Evolutionary conservation across 2,113 vertebrate genomes (phyloP), one percentile per base, ranked within the genome.

Genomic region (Mastomys coucha): DNA sequence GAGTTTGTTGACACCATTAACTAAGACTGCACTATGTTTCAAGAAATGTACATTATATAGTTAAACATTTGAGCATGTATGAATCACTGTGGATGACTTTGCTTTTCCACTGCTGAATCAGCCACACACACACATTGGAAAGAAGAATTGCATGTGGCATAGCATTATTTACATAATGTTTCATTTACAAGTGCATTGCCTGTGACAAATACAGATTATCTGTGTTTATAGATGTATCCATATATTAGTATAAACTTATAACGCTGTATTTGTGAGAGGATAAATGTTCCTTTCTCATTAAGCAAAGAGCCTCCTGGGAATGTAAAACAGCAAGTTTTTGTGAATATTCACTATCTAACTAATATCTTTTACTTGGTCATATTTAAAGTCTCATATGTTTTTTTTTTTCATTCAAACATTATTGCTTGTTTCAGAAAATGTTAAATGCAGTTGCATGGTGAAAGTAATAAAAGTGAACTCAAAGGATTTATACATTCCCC

Each of bases 381-480:
- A 96, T 24, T 93, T 70, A 96, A 94, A 97, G 87, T 97, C 89
- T n/a, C 93, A 73, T 97, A 88, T 97, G 49, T 93, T 98, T 94
- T 96, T 63, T 95, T 98, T 89, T 96, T 51, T 86, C 42, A 76
- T 97, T 97, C 89, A 97, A 97, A 95, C 96, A 87, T 26, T 96
- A 93, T 94, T 96, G 88, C 82, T 94, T 93, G 73, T 96, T 98
- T 98, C 76, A 97, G 86, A 95, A 98, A 97, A 93, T 91, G 89
- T 94, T 93, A 97, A 96, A 96, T 85, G 88, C n/a, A 94, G 80
- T 95, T 96, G 39, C 3, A 0, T 76, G 81, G 72, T 76, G 88
- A 93, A 95, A 94, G 22, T 94, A 97, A 94, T 96, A 96, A 94
- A 97, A 98, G 75, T 58, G 63, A 97, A 95, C 65, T 78, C 33